Evolutionary conservation across 2,113 vertebrate genomes (phyloP), one percentile per base, ranked within the genome.

Genomic region (Arothron firmamentum): DNA sequence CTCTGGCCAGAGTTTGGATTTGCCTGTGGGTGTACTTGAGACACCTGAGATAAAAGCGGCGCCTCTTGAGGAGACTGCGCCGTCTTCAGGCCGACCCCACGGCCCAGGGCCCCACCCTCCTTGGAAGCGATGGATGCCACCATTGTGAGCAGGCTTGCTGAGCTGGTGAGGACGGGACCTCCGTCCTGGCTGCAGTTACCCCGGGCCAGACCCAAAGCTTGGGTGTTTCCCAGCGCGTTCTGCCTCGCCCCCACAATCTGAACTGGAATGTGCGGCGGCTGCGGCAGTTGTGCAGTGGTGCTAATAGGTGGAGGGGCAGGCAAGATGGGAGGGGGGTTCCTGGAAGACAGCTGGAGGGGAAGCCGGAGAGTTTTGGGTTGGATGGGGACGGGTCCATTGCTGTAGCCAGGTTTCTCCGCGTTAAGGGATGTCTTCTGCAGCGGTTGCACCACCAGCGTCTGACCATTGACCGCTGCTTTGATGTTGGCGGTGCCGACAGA

Each of bases 401-500:
- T 61, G 31, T 84, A 79, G 41, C 78, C 62, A 0, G 64, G 45
- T 6, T 91, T 92, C 50, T 90, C 89, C 0, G 58, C n/a, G 2
- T 66, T 23, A 11, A 82, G 71, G 1, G 86, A 74, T 20, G 74
- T 90, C 59, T 95, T 92, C 84, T 97, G 88, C 75, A 98, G 90
- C 0, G 96, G 96, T 59, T 98, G 96, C 18, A 98, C 96, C 53
- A 98, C 95, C 62, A 98, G 90, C 1, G 96, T 97, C 85, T 98
- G 96, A 52, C 95, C 91, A 15, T 87, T 88, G 51, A 0, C 89
- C 38, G 71, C 93, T 5, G 55, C 92, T 70, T 91, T 90, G 72
- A 89, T 92, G 49, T 93, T 93, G 0, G 94, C 93, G 6, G 94
- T 89, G 56, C 92, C 94, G 16, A 94, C 92, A 2, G 92, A 90